A percentile compares a stretch with the other conserved stretches of the same genome.
phyloP scores from a whole-genome alignment of 2,113 vertebrate genomes.

The Oxyura jamaicensis region DNA sequence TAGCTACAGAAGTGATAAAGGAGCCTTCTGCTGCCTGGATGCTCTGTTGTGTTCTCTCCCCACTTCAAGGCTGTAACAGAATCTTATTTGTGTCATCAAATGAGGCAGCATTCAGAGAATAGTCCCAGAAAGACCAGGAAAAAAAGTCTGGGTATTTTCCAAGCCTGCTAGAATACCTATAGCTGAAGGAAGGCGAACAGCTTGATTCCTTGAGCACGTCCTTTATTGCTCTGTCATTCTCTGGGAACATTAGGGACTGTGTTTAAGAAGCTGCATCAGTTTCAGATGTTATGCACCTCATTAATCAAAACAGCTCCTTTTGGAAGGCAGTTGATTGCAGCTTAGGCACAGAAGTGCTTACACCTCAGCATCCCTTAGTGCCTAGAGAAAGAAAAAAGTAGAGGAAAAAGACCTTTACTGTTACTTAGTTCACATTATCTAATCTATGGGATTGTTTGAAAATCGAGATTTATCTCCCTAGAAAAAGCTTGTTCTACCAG shows the following conservation, averaged over 20 bases:
- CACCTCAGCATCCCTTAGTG: slow-evolving; percentile 23
- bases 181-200: background rate
- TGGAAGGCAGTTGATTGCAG: slow-evolving; percentile 56
- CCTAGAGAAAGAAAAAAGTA: background rate
- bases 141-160: background rate
- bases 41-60: background rate
- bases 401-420: slow-evolving; percentile 14
- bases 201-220: background rate
- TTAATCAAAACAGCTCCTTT: slow-evolving; percentile 63
- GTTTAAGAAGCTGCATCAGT: slow-evolving; percentile 43
- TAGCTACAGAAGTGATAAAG: background rate
- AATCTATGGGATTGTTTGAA: background rate
- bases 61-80: background rate
- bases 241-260: slow-evolving; percentile 1
- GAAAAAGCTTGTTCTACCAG: background rate
- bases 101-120: background rate
- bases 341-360: slow-evolving; percentile 40
- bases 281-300: slow-evolving; percentile 39
- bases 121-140: background rate
- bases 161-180: background rate
- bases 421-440: background rate
- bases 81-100: background rate
- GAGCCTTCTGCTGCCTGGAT: background rate
- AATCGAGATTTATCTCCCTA: background rate
- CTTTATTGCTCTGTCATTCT: slow-evolving; percentile 49